Conservation (phyloP, 1,140 invertebrate genomes). For the Drosophila cardini region DNA sequence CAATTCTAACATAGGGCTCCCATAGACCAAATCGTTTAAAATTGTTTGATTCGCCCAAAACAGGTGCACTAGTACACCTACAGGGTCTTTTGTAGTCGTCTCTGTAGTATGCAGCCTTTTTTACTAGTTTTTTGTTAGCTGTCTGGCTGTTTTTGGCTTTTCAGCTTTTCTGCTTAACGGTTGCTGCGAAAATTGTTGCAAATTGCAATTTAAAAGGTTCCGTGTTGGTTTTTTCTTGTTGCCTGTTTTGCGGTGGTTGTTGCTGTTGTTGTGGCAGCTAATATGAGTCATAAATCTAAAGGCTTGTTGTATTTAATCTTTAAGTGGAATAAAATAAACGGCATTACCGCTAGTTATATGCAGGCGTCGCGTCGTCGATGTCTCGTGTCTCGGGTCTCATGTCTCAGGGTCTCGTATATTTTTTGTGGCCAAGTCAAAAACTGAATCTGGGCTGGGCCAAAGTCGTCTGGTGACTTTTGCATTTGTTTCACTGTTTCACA, state of each 20-base stretch:
- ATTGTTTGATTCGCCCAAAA: too few species aligned
- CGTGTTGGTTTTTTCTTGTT: conserved; percentile 64
- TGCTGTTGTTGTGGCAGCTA: conserved; percentile 55
- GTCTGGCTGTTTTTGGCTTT: conserved; percentile 11
- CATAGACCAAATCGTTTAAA: too few species aligned
- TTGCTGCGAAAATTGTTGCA: conserved; percentile 74
- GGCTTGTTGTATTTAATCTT: conserved; percentile 69
- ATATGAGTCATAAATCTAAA: conserved; percentile 81
- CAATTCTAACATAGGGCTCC: too few species aligned
- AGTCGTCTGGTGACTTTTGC: conserved; percentile 77
- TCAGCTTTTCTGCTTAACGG: conserved; percentile 50
- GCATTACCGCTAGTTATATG: conserved; percentile 76
- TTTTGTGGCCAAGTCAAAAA: background rate
- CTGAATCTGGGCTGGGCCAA: conserved; percentile 60
- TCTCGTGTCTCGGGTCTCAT: conserved; percentile 6
- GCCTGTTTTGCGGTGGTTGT: conserved; percentile 13
- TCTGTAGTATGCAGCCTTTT: too few species aligned
- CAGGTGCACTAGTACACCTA: too few species aligned
- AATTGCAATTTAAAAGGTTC: conserved; percentile 81
- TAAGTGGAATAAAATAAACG: conserved; percentile 72
- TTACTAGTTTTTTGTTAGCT: too few species aligned
- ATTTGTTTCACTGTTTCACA: conserved; percentile 63
- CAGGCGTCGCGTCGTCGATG: conserved; percentile 43
- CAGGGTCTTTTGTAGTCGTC: too few species aligned
- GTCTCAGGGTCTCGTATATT: conserved; percentile 66